phyloP scores from a whole-genome alignment of 92 coral and sea anemone genomes.

The Pocillopora grandis region DNA sequence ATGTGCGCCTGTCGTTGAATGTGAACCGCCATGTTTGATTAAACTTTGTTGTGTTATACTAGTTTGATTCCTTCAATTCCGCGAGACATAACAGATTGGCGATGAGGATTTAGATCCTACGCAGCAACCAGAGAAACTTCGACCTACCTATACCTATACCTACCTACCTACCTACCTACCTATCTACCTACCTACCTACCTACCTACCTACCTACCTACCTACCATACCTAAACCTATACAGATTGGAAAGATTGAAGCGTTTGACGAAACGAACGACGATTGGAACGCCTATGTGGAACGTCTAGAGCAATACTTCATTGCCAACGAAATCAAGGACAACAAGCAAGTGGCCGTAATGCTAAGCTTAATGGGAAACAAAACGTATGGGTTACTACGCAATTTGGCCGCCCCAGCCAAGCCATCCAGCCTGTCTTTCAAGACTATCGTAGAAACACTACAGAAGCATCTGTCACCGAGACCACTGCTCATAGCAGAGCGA shows the following conservation, averaged over 20 bases:
- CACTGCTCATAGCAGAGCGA: slow-evolving; percentile 62
- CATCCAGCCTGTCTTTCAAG: slow-evolving; percentile 33
- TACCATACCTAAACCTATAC: neutral
- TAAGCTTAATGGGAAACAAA: slow-evolving; percentile 46
- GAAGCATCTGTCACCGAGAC: slow-evolving; percentile 54
- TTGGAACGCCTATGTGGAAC: slow-evolving; percentile 45
- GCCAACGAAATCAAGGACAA: slow-evolving; percentile 13
- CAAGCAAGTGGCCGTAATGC: slow-evolving; percentile 16
- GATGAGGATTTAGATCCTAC: neutral
- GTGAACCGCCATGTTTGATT: neutral
- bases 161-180: too few species aligned
- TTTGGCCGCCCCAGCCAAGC: slow-evolving; percentile 47
- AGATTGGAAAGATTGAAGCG: slow-evolving; percentile 38
- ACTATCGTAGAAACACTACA: slow-evolving; percentile 34
- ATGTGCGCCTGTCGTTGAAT: neutral
- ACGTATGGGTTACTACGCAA: slow-evolving; percentile 43
- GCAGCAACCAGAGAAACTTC: neutral
- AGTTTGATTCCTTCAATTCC: neutral
- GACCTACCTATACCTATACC: slow-evolving; percentile 9
- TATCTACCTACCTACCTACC: too few species aligned
- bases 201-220: too few species aligned
- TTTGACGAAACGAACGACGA: slow-evolving; percentile 40
- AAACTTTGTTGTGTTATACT: neutral
- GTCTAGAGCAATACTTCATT: slow-evolving; percentile 23
- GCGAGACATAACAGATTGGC: slow-evolving; percentile 30